These are phyloP conservation scores for Siphamia tubifer DNA, from an alignment of 2,113 vertebrate genomes.

Conservation along the genomic window DNA sequence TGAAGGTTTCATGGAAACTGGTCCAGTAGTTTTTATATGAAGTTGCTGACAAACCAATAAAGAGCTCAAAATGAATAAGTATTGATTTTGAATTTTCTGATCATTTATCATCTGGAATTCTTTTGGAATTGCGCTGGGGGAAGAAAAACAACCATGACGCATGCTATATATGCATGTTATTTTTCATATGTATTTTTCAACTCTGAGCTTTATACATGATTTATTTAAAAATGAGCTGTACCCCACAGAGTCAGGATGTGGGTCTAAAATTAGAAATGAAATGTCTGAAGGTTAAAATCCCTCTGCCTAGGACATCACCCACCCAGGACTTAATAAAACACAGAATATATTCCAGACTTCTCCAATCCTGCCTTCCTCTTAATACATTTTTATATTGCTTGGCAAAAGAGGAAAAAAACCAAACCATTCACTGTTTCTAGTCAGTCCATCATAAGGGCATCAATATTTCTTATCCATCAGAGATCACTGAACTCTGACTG, in stretches of 20 bases:
- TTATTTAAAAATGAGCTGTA: background rate
- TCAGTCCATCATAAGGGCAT: slow-evolving; percentile 25
- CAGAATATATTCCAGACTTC: slow-evolving; percentile 5
- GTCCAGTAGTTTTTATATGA: too few relatives aligned
- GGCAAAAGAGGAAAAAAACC: background rate
- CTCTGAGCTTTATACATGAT: background rate
- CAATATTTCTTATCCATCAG: slow-evolving; percentile 52
- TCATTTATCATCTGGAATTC: too few relatives aligned
- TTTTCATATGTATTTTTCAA: background rate
- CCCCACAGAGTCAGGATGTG: background rate
- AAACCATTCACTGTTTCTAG: background rate
- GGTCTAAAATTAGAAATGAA: slow-evolving; percentile 21
- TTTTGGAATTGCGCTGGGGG: too few relatives aligned
- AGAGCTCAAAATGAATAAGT: too few relatives aligned
- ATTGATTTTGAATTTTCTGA: too few relatives aligned
- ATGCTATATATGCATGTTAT: too few relatives aligned
- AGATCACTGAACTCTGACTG: slow-evolving; percentile 41
- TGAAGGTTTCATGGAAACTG: too few relatives aligned
- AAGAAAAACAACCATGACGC: too few relatives aligned
- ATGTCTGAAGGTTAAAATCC: slow-evolving; percentile 16
- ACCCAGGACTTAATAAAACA: slow-evolving; percentile 13
- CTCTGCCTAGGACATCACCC: background rate
- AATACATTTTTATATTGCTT: slow-evolving; percentile 5
- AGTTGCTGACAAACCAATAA: too few relatives aligned
- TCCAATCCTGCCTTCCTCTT: background rate